Conservation (phyloP, 2,113 vertebrate species). For the Gulo gulo region DNA sequence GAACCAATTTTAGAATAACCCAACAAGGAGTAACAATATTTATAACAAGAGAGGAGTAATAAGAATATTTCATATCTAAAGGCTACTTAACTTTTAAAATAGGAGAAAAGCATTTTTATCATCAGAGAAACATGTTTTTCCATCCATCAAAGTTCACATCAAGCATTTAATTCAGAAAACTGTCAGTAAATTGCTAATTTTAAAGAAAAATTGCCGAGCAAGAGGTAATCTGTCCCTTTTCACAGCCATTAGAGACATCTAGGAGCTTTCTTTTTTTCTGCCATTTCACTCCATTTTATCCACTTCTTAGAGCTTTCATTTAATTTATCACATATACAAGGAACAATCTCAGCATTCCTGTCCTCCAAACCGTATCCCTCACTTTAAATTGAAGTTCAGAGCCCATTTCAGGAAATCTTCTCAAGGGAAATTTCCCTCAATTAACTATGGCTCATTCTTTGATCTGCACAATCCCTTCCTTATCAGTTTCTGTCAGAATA, state of each 20-base stretch:
- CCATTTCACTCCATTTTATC: constrained; percentile 31
- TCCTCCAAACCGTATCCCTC: constrained; percentile 50
- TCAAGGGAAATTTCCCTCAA: constrained; percentile 70
- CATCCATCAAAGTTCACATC: background rate
- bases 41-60: background rate
- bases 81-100: constrained; percentile 14
- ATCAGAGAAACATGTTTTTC: background rate
- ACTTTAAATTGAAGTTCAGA: constrained; percentile 68
- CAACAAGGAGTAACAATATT: background rate
- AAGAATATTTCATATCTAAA: constrained; percentile 35
- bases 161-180: constrained; percentile 31
- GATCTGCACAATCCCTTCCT: constrained; percentile 60
- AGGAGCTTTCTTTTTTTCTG: background rate
- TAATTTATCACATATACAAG: constrained; percentile 57
- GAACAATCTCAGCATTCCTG: background rate
- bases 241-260: background rate
- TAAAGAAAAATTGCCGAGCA: constrained; percentile 14
- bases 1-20: background rate
- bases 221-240: constrained; percentile 22
- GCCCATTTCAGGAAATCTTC: constrained; percentile 41
- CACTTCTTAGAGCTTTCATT: constrained; percentile 45
- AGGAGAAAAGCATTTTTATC: background rate
- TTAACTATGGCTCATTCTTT: constrained; percentile 63
- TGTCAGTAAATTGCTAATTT: constrained; percentile 43
- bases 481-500: constrained; percentile 70